A percentile compares a stretch with the other conserved stretches of the same genome.
phyloP scores from a whole-genome alignment of 2,888 invertebrate species.

The Cinara cedri region DNA sequence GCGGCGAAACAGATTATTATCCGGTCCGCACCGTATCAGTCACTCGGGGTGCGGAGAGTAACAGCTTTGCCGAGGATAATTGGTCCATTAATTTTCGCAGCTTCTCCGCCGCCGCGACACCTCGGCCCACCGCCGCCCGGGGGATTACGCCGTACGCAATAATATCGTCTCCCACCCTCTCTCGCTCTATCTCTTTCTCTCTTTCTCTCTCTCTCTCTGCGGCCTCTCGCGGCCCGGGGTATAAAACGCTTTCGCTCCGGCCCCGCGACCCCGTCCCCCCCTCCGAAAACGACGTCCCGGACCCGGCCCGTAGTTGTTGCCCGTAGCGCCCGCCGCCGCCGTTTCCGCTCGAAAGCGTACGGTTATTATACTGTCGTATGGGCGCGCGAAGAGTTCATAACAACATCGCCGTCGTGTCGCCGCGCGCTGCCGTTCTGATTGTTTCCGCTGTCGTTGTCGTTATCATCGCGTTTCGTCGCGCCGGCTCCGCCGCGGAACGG shows the following conservation, averaged over 20 bases:
- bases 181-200: background rate
- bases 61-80: slow-evolving; percentile 55
- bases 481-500: no score
- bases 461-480: no score
- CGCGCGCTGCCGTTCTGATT: no score
- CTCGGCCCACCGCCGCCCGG: slow-evolving; percentile 26
- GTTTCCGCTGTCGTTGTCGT: no score
- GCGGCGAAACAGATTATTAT: slow-evolving; percentile 37
- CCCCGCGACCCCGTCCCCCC: background rate
- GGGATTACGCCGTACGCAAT: slow-evolving; percentile 1
- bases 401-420: no score
- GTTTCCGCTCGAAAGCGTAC: no score
- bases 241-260: background rate
- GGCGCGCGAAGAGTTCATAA: no score
- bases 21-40: slow-evolving; percentile 53
- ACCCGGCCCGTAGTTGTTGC: no score
- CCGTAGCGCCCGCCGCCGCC: no score
- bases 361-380: no score
- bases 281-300: no score
- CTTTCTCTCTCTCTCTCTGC: no score
- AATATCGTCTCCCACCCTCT: background rate
- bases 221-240: background rate
- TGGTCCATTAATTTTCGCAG: slow-evolving; percentile 56
- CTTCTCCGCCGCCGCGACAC: slow-evolving; percentile 1
- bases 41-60: slow-evolving; percentile 51